Evolutionary conservation across 2,888 invertebrate species (phyloP), one percentile per base, ranked within the genome.

Genomic region (Argyresthia albistria): DNA sequence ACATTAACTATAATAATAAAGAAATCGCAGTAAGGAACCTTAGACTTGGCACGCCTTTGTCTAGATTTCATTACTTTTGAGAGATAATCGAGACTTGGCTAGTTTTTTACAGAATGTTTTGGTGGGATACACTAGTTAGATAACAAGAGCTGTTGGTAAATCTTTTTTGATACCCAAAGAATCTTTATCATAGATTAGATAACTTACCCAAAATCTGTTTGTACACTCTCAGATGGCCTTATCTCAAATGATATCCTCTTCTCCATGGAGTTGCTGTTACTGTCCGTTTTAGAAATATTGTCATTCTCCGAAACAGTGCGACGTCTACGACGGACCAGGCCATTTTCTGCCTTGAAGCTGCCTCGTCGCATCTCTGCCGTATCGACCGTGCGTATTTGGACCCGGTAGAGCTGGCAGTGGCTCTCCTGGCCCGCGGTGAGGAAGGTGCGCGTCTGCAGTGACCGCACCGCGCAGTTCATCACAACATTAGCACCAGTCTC

Each of bases 401-500:
- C 93, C 69, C 90, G 91, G 70, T 96, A 97, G 63, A 96, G 84
- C 72, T 96, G 95, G 69, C 95, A 96, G 67, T 96, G 94, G 58
- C 95, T 95, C 80, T 97, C 97, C 79, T 97, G 95, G 0, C 98
- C 98, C 8, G 96, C 96, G 1, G 95, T 94, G 51, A 97, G 80
- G 77, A 93, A 93, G 11, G 93, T 93, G 65, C 91, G 91, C 63
- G 94, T 93, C 46, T 92, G 92, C 59, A 91, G 89, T 60, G 90
- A 93, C 56, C 90, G 90, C 6, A 94, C 91, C 0, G 95, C 91
- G 71, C 95, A 95, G 69, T 97, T 97, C 97, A 97, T 97, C 0
- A 97, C 95, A 50, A 96, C 96, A 67, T 93, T 94, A 0, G 92
- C 91, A 1, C 96, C 96, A 1, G 97, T 97, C 76, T 97, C 96